phyloP scores from a whole-genome alignment of 2,113 vertebrate genomes.

The Elephas maximus region DNA sequence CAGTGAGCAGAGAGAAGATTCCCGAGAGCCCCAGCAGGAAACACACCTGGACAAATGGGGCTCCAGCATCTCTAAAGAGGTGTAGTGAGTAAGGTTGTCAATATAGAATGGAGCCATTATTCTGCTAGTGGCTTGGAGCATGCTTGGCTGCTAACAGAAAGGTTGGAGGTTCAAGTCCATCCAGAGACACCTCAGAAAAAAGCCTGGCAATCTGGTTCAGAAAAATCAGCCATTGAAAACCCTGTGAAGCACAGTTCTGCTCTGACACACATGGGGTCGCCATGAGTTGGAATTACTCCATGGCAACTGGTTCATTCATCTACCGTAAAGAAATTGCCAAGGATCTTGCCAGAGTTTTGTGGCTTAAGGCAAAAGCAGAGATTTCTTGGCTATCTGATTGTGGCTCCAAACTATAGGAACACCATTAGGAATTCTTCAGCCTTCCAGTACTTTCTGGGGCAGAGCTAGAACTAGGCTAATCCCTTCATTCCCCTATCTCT shows the following conservation, averaged over 20 bases:
- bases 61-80: neutral
- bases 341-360: neutral
- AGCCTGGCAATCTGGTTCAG: neutral
- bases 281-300: too few species aligned
- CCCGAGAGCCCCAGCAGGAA: neutral
- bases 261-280: neutral
- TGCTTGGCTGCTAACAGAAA: neutral
- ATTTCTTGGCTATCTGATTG: neutral
- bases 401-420: neutral
- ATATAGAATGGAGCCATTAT: too few species aligned
- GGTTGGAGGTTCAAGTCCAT: neutral
- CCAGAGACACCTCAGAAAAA: neutral
- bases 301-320: neutral
- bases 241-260: neutral
- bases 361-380: neutral
- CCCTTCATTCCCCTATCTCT: neutral
- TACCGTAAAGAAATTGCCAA: neutral
- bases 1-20: neutral
- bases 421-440: neutral
- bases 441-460: neutral
- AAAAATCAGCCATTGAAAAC: neutral
- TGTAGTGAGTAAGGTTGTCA: neutral
- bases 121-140: neutral
- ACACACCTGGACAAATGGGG: neutral
- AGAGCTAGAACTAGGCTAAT: neutral